Evolutionary conservation across 2,888 invertebrate genomes (phyloP).

Genomic region (Andrena fulva): DNA sequence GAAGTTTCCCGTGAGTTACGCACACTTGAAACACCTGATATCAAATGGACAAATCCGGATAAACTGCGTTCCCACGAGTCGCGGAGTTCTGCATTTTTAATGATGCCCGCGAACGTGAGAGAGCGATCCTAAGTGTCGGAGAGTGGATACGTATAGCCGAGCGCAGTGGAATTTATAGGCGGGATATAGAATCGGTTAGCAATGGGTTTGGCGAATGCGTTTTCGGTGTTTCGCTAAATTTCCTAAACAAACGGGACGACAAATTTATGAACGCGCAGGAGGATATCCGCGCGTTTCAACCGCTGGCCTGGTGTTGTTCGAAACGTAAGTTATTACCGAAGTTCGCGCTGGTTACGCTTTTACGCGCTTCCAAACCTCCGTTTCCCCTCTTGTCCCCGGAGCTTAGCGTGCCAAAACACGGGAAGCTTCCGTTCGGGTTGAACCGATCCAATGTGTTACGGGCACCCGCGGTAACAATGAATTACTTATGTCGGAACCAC

Average conservation of each 20-base stretch:
- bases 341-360: slow-evolving; percentile 16
- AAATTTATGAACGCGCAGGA: slow-evolving; percentile 35
- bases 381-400: background rate
- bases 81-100: background rate
- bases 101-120: background rate
- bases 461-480: slow-evolving; percentile 29
- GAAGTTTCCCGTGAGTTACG: slow-evolving; percentile 5
- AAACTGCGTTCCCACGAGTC: slow-evolving; percentile 1
- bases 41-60: slow-evolving; percentile 2
- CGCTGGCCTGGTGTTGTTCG: slow-evolving; percentile 3
- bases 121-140: background rate
- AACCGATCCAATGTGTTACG: slow-evolving; percentile 16
- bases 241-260: background rate
- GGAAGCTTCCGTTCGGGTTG: slow-evolving; percentile 21
- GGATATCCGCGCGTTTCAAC: slow-evolving; percentile 32
- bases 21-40: background rate
- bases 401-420: slow-evolving; percentile 15
- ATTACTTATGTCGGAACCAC: slow-evolving; percentile 31
- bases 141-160: background rate
- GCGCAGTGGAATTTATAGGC: background rate
- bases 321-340: slow-evolving; percentile 26
- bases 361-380: background rate
- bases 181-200: background rate
- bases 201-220: background rate
- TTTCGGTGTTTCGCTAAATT: slow-evolving; percentile 17